A percentile compares a stretch with the other conserved stretches of the same genome.
phyloP scores from a whole-genome alignment of 2,888 invertebrate genomes.

The Metopia argyrocephala region DNA sequence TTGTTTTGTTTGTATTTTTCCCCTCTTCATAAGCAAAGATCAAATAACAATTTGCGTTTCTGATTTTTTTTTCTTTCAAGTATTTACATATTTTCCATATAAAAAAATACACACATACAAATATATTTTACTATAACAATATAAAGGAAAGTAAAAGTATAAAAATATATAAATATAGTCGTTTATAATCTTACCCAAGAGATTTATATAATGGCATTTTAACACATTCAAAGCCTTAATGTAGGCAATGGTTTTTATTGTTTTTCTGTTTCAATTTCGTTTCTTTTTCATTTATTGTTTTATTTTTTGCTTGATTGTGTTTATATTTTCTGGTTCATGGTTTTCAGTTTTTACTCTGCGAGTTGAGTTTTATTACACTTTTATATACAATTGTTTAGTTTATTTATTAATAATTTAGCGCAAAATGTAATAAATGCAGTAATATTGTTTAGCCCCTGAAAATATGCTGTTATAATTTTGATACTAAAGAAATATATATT shows the following conservation, averaged over 20 bases:
- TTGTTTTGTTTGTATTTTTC: too few relatives aligned
- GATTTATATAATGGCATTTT: conserved; percentile 57
- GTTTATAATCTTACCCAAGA: conserved; percentile 50
- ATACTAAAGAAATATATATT: neutral
- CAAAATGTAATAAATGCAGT: neutral
- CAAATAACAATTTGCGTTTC: conserved; percentile 53
- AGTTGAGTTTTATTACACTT: conserved; percentile 57
- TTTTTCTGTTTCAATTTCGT: conserved; percentile 2
- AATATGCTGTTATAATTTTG: neutral
- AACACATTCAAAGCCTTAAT: conserved; percentile 57
- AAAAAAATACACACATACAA: neutral
- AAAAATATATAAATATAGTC: neutral
- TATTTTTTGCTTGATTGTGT: neutral
- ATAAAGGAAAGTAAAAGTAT: neutral
- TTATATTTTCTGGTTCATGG: conserved; percentile 39
- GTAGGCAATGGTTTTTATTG: conserved; percentile 54
- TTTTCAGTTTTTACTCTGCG: conserved; percentile 50
- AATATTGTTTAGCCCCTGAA: conserved; percentile 23
- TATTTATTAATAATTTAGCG: conserved; percentile 33
- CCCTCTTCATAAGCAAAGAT: conserved; percentile 23
- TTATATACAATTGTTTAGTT: conserved; percentile 46
- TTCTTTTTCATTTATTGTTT: neutral
- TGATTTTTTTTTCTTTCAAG: conserved; percentile 10
- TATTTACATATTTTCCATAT: conserved; percentile 41
- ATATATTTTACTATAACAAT: too few relatives aligned